Evolutionary conservation across 2,113 vertebrate genomes (phyloP), one percentile per base, ranked within the genome.

Genomic region (Chaenogobius annularis): DNA sequence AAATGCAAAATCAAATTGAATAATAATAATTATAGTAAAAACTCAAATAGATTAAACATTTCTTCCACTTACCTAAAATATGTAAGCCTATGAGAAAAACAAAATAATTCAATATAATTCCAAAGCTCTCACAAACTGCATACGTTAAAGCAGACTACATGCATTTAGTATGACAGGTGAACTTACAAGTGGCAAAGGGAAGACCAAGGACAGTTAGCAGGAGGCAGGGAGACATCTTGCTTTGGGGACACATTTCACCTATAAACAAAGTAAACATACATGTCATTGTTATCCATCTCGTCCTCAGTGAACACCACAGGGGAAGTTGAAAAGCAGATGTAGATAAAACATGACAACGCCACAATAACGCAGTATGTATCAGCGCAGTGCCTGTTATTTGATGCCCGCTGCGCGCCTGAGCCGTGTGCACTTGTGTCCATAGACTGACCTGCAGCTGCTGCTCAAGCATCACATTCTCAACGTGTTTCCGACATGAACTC

Each of bases 141-240:
- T 31, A 31, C 26, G 4, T 31, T 31, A 31, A 31, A 31, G 26
- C 26, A 31, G 4, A 31, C 26, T 31, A 31, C 26, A 31, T 31
- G 26, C 26, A 31, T 10, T 55, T 4, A 22, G 1, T 19, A 46
- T 11, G 19, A 19, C 35, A 40, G 7, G 26, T 31, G 14, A 22
- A 78, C 84, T 87, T 73, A 90, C 89, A 87, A 61, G 69, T 5
- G 68, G 73, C 40, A 7, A 84, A 26, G 35, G 70, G 79, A 46
- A 89, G 56, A 61, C 35, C 69, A 8, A 90, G 65, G 56, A 78
- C 59, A n/a, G 59, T 26, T 22, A 87, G 20, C 1, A 86, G 59
- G 15, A 80, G 75, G 77, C 48, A 65, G 54, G 31, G 9, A 54
- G 71, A 80, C 90, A 92, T 92, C 61, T 76, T 90, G 80, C 83